phyloP scores from a whole-genome alignment of 1,140 invertebrate genomes.

The Phymastichus coffea region DNA sequence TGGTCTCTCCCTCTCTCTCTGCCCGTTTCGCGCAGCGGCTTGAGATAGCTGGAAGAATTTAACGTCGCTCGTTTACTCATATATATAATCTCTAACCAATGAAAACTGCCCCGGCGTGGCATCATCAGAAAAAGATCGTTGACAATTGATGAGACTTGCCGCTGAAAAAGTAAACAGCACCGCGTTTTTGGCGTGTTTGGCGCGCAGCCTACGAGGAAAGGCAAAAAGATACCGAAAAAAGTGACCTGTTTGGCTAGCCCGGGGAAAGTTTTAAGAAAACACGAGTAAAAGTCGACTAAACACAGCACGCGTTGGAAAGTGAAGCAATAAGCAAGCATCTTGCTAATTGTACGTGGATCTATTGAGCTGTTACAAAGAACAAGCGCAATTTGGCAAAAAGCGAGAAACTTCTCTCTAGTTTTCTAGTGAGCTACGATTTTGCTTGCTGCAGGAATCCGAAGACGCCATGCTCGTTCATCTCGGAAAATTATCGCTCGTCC shows the following conservation, averaged over 20 bases:
- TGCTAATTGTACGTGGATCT: too few relatives aligned
- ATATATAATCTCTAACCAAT: background rate
- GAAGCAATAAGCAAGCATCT: too few relatives aligned
- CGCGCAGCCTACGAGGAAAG: too few relatives aligned
- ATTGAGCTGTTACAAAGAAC: too few relatives aligned
- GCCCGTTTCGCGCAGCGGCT: too few relatives aligned
- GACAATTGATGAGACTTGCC: too few relatives aligned
- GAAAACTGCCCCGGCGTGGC: background rate
- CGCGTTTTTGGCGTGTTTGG: too few relatives aligned
- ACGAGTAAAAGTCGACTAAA: background rate
- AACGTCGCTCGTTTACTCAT: background rate
- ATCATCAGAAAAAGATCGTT: too few relatives aligned
- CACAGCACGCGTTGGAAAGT: constrained; percentile 8
- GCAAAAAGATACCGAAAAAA: background rate
- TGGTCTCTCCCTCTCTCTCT: background rate
- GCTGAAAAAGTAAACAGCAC: too few relatives aligned
- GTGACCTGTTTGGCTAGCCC: background rate
- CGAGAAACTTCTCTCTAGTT: constrained; percentile 30
- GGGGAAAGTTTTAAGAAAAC: constrained; percentile 6
- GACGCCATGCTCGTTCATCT: constrained; percentile 74
- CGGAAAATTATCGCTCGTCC: constrained; percentile 77
- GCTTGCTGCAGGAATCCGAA: constrained; percentile 66
- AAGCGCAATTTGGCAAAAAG: too few relatives aligned
- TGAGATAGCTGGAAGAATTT: background rate
- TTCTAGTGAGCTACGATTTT: constrained; percentile 7